Conservation (phyloP, 1,140 invertebrate species). For the Calycopis cecrops region DNA sequence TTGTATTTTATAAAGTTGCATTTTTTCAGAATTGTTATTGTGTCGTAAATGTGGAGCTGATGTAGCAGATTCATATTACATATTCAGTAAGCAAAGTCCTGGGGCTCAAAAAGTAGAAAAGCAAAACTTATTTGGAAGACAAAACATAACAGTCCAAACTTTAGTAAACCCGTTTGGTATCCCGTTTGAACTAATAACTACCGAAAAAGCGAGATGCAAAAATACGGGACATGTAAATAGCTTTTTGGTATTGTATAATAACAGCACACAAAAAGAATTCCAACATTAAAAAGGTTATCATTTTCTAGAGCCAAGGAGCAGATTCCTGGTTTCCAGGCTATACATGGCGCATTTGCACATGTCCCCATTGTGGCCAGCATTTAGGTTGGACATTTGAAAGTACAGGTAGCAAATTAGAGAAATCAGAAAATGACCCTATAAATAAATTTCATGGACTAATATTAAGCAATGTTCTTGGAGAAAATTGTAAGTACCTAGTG, state of each 20-base stretch:
- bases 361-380: conserved; percentile 65
- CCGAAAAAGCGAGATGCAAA: conserved; percentile 68
- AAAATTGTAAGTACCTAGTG: conserved; percentile 66
- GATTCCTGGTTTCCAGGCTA: conserved; percentile 72
- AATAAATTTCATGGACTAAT: conserved; percentile 66
- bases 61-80: conserved; percentile 67
- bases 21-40: conserved; percentile 62
- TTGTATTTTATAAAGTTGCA: background rate
- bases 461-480: conserved; percentile 61
- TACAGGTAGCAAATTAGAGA: conserved; percentile 22
- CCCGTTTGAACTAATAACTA: conserved; percentile 67
- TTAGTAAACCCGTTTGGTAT: conserved; percentile 72
- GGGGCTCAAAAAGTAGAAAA: conserved; percentile 56
- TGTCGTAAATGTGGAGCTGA: conserved; percentile 74
- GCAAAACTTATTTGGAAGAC: conserved; percentile 69
- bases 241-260: background rate
- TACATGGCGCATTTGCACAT: conserved; percentile 66
- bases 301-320: conserved; percentile 58
- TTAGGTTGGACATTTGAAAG: conserved; percentile 72
- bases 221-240: conserved; percentile 63
- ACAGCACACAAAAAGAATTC: background rate
- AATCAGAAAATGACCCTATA: conserved; percentile 30
- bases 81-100: conserved; percentile 68
- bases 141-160: conserved; percentile 69
- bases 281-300: conserved; percentile 12